Base-by-base conservation (phyloP, 2,113 vertebrate genomes). In the Pseudorhombus dupliciocellatus region DNA sequence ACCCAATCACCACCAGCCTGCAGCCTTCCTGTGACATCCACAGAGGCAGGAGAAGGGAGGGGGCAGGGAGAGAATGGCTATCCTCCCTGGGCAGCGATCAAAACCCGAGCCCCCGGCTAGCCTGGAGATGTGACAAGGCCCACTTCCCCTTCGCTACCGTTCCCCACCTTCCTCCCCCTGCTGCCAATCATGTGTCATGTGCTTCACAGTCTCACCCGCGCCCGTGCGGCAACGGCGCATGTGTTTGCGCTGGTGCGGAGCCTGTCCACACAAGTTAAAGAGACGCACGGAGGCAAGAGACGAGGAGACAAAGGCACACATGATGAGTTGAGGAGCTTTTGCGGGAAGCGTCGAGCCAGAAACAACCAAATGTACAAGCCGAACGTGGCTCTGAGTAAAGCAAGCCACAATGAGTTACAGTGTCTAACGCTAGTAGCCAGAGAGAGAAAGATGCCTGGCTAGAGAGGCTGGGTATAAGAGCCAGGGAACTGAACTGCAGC, bases 171-270 rank as follows among this genome's bases (percentile, higher is more conserved):
- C 83, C 77, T 66, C 78, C 64, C 82, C 73, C 71, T 25, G 66
- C 88, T 90, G 88, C 85, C 90, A 90, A 81, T 91, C 89, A 91
- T 83, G 61, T 87, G 91, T 91, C 90, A 84, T 83, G 87, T 66
- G 80, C 70, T 87, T 88, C 66, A 69, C 76, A 70, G 79, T 79
- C 80, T 80, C 14, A 66, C 77, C 63, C 16, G 63, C 50, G 11
- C 70, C 54, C 31, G 65, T 58, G 75, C 34, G 56, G 25, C 7
- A 51, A 34, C 70, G 21, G 46, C n/a, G 12, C 55, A 40, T 68
- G 72, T 64, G 81, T 78, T 73, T 68, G 72, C 25, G 73, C 77
- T 16, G 18, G 53, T 77, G 70, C 79, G 9, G 55, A 73, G 78
- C 64, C 73, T 66, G 63, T 89, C 84, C 18, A 55, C 73, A 64